Evolutionary conservation across 2,797 vertebrate genomes (phyloP), one percentile per base, ranked within the genome.

Genomic region (Sebastes hubbsi): DNA sequence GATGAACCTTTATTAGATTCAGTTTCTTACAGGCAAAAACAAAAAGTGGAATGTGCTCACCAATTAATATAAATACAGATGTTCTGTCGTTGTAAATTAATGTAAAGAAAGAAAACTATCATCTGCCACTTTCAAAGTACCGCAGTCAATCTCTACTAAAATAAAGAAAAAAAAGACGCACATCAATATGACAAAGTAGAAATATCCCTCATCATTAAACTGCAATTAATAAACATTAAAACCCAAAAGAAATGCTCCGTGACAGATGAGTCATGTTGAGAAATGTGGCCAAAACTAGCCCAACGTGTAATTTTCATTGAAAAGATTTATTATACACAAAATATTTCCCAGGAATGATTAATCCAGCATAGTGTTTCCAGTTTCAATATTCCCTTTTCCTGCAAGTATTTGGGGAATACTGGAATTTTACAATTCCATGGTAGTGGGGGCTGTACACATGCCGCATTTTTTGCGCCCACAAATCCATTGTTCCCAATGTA

Each of bases 351-450:
- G 34, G 69, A 89, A 76, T 69, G 29, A 68, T 72, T 32, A 78
- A 85, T 88, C 66, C 82, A 90, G 81, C 74, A 86, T 74, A n/a
- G 38, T 34, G 27, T 78, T 80, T 84, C 73, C 75, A 80, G 70
- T 67, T 65, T 82, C 18, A 24, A 34, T 18, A 73, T 85, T 87
- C 74, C 71, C 24, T 61, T 85, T 78, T 74, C 29, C 62, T 36
- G 56, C 59, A 68, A 70, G 68, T 34, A 71, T 83, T 66, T 62
- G 84, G 59, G 68, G 29, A 88, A 89, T 61, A 72, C 34, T 67
- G 64, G 58, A 65, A 75, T 82, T 58, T 49, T 77, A 78, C 67
- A 77, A 72, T 68, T 78, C 62, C 77, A 80, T 55, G 25, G 32
- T 75, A 38, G 64, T 64, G 59, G 42, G 42, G 42, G 42, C 14